These are phyloP conservation scores for Caenorhabditis latens DNA, from an alignment of 1,140 invertebrate species.

Conservation along the genomic window DNA sequence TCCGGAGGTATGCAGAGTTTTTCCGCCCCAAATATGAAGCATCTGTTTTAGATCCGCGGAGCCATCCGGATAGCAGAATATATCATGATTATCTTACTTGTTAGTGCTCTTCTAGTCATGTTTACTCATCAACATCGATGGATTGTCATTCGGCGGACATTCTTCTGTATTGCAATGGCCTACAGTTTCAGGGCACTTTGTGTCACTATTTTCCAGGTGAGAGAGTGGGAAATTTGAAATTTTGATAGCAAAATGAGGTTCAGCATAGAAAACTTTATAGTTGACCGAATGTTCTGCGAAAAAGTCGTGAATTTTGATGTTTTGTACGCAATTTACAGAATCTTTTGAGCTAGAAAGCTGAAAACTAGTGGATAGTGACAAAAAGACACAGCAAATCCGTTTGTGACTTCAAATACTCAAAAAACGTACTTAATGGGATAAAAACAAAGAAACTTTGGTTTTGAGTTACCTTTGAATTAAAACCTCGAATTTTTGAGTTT, in stretches of 20 bases:
- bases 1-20: constrained; percentile 59
- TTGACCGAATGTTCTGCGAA: too few relatives aligned
- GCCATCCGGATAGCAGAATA: constrained; percentile 66
- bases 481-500: too few relatives aligned
- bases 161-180: constrained; percentile 65
- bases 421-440: too few relatives aligned
- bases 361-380: too few relatives aligned
- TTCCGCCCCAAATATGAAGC: background rate
- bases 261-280: too few relatives aligned
- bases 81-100: constrained; percentile 66
- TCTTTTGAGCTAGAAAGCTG: too few relatives aligned
- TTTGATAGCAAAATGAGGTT: background rate
- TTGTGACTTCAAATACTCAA: too few relatives aligned
- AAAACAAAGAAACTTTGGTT: too few relatives aligned
- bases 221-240: background rate
- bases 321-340: too few relatives aligned
- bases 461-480: too few relatives aligned
- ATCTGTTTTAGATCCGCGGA: constrained; percentile 54
- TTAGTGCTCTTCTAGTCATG: constrained; percentile 61
- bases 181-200: constrained; percentile 66
- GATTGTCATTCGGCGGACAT: constrained; percentile 65
- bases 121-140: constrained; percentile 65
- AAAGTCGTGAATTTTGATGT: too few relatives aligned
- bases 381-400: too few relatives aligned
- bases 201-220: constrained; percentile 64